Evolutionary conservation across 2,113 vertebrate genomes (phyloP).

Genomic region (Alaudala cheleensis): DNA sequence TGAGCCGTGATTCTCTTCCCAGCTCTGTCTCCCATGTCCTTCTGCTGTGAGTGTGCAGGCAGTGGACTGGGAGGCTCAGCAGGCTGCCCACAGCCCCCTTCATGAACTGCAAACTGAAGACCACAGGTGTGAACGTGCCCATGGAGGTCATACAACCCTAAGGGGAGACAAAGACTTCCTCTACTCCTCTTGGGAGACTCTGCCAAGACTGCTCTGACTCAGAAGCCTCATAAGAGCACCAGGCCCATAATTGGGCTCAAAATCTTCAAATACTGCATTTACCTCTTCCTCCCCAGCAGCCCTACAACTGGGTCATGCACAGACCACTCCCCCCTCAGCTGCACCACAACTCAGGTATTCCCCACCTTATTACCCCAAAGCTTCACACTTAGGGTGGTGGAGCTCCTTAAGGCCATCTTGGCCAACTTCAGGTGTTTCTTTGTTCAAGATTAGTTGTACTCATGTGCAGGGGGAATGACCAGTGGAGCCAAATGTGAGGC

Average conservation of each 20-base stretch:
- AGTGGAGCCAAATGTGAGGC: not conserved
- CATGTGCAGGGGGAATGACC: not conserved
- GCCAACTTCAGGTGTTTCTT: not conserved
- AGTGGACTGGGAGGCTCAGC: not conserved
- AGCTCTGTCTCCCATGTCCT: not conserved
- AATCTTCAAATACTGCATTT: not conserved
- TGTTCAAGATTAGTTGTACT: not conserved
- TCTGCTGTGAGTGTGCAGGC: not conserved
- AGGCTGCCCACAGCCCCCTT: not conserved
- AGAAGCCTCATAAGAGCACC: not conserved
- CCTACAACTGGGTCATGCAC: fast-evolving
- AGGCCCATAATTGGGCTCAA: not conserved
- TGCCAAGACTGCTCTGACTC: not conserved
- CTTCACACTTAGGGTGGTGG: fast-evolving
- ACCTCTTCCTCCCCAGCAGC: not conserved
- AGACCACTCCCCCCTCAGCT: not conserved
- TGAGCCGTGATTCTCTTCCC: fast-evolving
- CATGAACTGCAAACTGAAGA: not conserved
- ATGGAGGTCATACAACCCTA: not conserved
- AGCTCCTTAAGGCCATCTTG: not conserved
- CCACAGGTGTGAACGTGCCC: not conserved
- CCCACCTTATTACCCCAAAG: not conserved
- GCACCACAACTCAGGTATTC: not conserved
- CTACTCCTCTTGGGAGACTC: not conserved
- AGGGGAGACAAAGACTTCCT: not conserved